Percentiles rank a stretch among this genome's conserved stretches.
phyloP scores from a whole-genome alignment of 2,797 vertebrate species.

The Atherinosoma microstoma region DNA sequence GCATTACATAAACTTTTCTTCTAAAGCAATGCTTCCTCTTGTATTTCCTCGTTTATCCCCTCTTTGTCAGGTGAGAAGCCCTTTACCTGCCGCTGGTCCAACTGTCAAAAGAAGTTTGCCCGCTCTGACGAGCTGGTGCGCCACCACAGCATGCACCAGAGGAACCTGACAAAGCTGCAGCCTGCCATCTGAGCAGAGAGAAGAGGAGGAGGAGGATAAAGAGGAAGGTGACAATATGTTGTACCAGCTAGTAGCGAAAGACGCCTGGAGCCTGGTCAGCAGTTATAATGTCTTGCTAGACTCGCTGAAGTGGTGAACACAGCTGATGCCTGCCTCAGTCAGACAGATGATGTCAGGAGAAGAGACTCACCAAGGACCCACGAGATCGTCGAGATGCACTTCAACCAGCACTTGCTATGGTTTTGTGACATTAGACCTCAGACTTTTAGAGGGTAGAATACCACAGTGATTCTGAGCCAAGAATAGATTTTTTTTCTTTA shows the following conservation, averaged over 20 bases:
- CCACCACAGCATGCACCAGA: constrained; percentile 99
- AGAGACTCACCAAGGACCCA: constrained; percentile 34
- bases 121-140: constrained; percentile 98
- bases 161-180: constrained; percentile 97
- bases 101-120: constrained; percentile 99
- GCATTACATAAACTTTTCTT: constrained; percentile 17
- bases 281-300: constrained; percentile 58
- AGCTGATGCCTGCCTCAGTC: constrained; percentile 57
- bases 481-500: constrained; percentile 18
- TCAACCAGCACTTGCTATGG: constrained; percentile 28
- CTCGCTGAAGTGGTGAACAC: constrained; percentile 40
- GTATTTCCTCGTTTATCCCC: constrained; percentile 41
- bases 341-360: constrained; percentile 26
- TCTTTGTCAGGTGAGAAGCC: constrained; percentile 95
- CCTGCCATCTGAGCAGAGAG: constrained; percentile 87
- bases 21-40: constrained; percentile 57
- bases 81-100: constrained; percentile 97
- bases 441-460: constrained; percentile 30
- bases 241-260: constrained; percentile 58
- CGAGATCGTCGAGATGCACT: constrained; percentile 32
- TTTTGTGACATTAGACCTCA: constrained; percentile 38
- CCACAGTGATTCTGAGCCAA: constrained; percentile 66
- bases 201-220: constrained; percentile 39
- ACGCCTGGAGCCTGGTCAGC: constrained; percentile 70
- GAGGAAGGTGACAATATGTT: constrained; percentile 65